Percentiles rank a stretch among this genome's conserved stretches.
These are phyloP conservation scores for Dione vanillae DNA, from an alignment of 2,888 invertebrate species.

Conservation along the genomic window DNA sequence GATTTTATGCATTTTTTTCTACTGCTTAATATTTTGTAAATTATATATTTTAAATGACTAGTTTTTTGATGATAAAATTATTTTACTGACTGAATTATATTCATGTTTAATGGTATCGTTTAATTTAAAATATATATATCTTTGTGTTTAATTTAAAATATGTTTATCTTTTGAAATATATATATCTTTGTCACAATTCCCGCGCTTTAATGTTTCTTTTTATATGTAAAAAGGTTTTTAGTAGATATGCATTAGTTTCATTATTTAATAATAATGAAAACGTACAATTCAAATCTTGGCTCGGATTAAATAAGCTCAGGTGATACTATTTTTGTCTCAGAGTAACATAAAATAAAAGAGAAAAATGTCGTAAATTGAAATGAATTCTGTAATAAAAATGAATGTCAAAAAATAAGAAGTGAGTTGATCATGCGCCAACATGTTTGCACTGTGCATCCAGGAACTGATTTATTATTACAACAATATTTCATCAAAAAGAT, in stretches of 20 bases:
- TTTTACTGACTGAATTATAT: not conserved
- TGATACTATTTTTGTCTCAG: not conserved
- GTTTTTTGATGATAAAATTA: not conserved
- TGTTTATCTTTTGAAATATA: too few relatives aligned
- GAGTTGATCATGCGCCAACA: slow-evolving; percentile 2
- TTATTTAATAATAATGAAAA: not conserved
- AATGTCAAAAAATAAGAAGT: not conserved
- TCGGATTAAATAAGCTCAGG: not conserved
- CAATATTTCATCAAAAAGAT: not conserved
- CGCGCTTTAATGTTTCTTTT: not conserved
- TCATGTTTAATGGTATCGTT: not conserved
- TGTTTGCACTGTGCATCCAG: not conserved
- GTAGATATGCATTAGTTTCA: not conserved
- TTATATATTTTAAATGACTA: not conserved
- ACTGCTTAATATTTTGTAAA: not conserved
- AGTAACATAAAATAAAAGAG: not conserved
- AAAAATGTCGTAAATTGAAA: not conserved
- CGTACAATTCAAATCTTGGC: not conserved
- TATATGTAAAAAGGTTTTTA: not conserved
- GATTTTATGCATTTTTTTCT: not conserved
- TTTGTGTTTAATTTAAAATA: too few relatives aligned
- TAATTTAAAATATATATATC: too few relatives aligned
- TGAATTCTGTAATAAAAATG: slow-evolving; percentile 1
- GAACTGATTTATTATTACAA: not conserved
- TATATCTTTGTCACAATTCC: too few relatives aligned